Evolutionary conservation across 2,113 vertebrate genomes (phyloP).

Genomic region (Brienomyrus longianalis): DNA sequence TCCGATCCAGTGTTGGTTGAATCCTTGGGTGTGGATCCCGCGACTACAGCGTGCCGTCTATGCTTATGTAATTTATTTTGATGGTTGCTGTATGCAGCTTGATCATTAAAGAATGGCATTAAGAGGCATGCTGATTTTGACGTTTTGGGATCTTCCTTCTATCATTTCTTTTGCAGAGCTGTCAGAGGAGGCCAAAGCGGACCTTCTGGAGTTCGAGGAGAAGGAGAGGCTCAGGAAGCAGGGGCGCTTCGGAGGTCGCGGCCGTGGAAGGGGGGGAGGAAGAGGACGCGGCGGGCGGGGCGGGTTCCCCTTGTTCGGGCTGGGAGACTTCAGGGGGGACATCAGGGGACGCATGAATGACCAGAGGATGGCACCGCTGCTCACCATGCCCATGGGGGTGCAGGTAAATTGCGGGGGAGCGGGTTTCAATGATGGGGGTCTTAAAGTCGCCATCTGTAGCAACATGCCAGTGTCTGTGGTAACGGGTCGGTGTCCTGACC

Average conservation of each 20-base stretch:
- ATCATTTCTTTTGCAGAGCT: conserved; percentile 63
- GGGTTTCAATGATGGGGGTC: background rate
- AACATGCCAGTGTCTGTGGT: background rate
- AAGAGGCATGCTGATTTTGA: background rate
- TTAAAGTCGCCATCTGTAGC: no score
- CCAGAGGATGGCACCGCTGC: conserved; percentile 66
- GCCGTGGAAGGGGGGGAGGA: conserved; percentile 67
- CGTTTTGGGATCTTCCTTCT: background rate
- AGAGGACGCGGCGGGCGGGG: conserved; percentile 64
- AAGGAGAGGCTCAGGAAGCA: conserved; percentile 80
- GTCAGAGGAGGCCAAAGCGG: conserved; percentile 90
- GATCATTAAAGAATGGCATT: background rate
- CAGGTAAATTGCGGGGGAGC: conserved; percentile 61
- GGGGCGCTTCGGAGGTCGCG: conserved; percentile 68
- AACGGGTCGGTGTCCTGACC: background rate
- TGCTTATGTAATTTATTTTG: background rate
- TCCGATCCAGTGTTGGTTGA: background rate
- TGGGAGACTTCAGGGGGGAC: conserved; percentile 68
- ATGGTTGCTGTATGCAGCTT: background rate
- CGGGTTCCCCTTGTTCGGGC: conserved; percentile 56
- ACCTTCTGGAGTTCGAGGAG: conserved; percentile 83
- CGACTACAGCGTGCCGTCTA: background rate
- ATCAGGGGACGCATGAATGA: conserved; percentile 76
- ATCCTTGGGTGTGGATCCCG: background rate
- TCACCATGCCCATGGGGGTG: conserved; percentile 69